phyloP scores from a whole-genome alignment of 2,888 invertebrate genomes.

The Caenorhabditis sp. region DNA sequence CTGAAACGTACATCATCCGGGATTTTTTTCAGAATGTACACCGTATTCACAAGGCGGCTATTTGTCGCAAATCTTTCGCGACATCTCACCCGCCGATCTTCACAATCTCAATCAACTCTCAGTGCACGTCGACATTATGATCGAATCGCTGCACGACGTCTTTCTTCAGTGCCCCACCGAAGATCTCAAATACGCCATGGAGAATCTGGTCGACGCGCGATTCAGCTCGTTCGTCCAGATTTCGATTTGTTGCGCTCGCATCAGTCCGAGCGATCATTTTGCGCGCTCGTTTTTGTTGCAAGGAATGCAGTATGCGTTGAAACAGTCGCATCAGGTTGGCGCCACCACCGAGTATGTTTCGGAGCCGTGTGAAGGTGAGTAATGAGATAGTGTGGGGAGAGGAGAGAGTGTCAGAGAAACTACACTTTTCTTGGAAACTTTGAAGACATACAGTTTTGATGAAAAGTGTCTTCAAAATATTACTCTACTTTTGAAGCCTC shows the following conservation, averaged over 20 bases:
- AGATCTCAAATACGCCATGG: constrained; percentile 54
- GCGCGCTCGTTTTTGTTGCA: constrained; percentile 37
- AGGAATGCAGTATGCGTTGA: constrained; percentile 49
- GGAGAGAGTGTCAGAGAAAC: too few relatives aligned
- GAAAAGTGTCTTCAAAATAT: too few relatives aligned
- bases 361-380: constrained; percentile 38
- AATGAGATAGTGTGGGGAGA: too few relatives aligned
- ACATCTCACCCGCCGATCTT: constrained; percentile 28
- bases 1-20: background rate
- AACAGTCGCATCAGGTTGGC: constrained; percentile 34
- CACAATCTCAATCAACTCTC: constrained; percentile 42
- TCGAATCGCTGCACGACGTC: constrained; percentile 47
- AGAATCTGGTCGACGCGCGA: constrained; percentile 29
- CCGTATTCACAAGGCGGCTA: constrained; percentile 58
- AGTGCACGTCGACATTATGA: constrained; percentile 59
- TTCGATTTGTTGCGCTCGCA: constrained; percentile 49
- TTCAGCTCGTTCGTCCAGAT: constrained; percentile 59
- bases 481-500: too few relatives aligned
- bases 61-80: constrained; percentile 40
- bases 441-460: too few relatives aligned
- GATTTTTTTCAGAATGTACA: constrained; percentile 14
- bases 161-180: constrained; percentile 50
- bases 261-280: constrained; percentile 24
- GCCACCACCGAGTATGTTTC: constrained; percentile 48
- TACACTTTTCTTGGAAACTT: too few relatives aligned